Evolutionary conservation across 2,113 vertebrate genomes (phyloP), one percentile per base, ranked within the genome.

Genomic region (Rynchops niger): DNA sequence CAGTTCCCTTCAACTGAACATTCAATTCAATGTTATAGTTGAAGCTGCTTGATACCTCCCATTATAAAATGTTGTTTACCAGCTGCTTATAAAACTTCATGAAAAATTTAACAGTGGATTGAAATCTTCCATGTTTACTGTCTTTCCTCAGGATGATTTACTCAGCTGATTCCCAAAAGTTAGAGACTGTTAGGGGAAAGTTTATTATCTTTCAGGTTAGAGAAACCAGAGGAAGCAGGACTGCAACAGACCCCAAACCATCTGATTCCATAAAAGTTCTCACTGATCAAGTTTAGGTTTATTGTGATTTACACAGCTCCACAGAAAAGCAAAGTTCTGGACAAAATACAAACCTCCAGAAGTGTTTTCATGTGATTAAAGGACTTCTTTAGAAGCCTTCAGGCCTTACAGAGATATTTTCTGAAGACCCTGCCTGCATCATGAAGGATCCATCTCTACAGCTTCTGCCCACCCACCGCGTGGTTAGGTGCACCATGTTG

Each of bases 41-140:
- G 88, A 88, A 94, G 73, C 43, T 95, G 26, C 52, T 86, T 95
- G 56, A 94, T 69, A 76, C n/a, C 55, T 88, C 50, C 50, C n/a
- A 38, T 93, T 91, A 82, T 61, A 83, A 94, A 88, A 71, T 65
- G 53, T 59, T 96, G 74, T 92, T 94, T 95, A 79, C 62, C 42
- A 86, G 82, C 50, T 83, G 34, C 29, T 84, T 59, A 91, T 47
- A 87, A 86, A 86, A 82, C 11, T 69, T 82, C 42, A 62, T 6
- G 49, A 91, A 82, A 58, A 66, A 25, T 58, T 78, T 45, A 82
- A 80, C 34, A 50, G 49, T 66, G 26, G 42, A 49, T 43, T 50
- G 25, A 93, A 95, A 88, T 62, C n/a, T 74, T 87, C 45, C 38
- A 22, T 50, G 26, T 40, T 86, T 79, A 79, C 49, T 74, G 4